Percentiles rank a stretch among this genome's conserved stretches.
phyloP scores from a whole-genome alignment of 2,797 vertebrate species.

The Pseudotriccus pelzelni region DNA sequence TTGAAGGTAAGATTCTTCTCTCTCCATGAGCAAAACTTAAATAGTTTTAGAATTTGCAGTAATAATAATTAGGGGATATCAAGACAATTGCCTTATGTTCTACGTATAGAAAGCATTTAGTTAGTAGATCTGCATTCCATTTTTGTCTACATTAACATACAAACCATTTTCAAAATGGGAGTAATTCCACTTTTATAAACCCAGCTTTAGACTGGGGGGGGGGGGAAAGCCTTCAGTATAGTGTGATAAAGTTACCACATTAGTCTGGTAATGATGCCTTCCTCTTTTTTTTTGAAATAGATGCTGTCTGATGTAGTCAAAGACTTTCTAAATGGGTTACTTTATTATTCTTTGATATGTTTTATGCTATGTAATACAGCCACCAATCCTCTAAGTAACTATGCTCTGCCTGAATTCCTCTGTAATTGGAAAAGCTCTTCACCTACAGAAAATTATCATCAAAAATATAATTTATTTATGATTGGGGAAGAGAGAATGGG shows the following conservation, averaged over 20 bases:
- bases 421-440: background rate
- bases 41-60: background rate
- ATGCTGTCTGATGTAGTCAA: background rate
- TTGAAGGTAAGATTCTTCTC: background rate
- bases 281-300: background rate
- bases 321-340: background rate
- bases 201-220: background rate
- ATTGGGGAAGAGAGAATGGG: background rate
- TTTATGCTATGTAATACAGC: background rate
- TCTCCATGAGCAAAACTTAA: background rate
- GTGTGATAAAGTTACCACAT: background rate
- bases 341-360: background rate
- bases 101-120: background rate
- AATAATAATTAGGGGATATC: background rate
- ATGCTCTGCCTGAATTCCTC: background rate
- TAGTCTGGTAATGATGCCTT: conserved; percentile 6
- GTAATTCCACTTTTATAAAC: background rate
- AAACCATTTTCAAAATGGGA: background rate
- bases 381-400: background rate
- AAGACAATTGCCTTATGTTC: background rate
- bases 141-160: background rate
- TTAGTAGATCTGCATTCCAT: background rate
- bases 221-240: background rate
- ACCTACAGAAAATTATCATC: background rate
- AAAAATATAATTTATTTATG: background rate